Evolutionary conservation across 2,113 vertebrate species (phyloP).

Genomic region (Argyrosomus japonicus): DNA sequence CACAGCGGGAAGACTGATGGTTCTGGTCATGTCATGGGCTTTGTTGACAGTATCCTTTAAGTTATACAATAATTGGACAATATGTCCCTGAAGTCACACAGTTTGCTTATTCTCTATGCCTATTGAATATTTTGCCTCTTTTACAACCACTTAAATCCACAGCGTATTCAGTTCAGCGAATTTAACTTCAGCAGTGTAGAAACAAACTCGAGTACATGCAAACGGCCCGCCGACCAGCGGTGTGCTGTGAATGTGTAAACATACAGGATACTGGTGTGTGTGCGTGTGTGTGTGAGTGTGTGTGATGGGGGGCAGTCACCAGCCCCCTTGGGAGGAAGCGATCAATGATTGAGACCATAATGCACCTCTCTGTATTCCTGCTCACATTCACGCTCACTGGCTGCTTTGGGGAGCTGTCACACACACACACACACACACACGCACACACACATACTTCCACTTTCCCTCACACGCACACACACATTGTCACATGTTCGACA

Average conservation of each 20-base stretch:
- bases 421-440: constrained; percentile 32
- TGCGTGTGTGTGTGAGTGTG: constrained; percentile 45
- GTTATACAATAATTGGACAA: constrained; percentile 15
- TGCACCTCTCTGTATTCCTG: constrained; percentile 85
- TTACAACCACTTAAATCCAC: background rate
- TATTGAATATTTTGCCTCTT: background rate
- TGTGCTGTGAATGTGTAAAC: constrained; percentile 66
- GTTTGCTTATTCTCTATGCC: background rate
- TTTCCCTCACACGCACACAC: constrained; percentile 50
- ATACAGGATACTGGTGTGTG: constrained; percentile 17
- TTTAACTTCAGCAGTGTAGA: constrained; percentile 23
- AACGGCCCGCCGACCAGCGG: constrained; percentile 23
- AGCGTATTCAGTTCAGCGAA: constrained; percentile 17
- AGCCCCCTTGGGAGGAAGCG: constrained; percentile 80
- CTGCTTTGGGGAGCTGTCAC: constrained; percentile 79
- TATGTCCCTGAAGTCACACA: constrained; percentile 5
- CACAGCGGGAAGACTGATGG: background rate
- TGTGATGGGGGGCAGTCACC: constrained; percentile 50
- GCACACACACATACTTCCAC: constrained; percentile 59
- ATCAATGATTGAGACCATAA: constrained; percentile 87
- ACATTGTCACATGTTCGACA: constrained; percentile 77
- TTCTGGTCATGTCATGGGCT: constrained; percentile 1
- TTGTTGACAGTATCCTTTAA: constrained; percentile 14
- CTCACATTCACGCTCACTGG: constrained; percentile 81
- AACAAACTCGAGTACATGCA: constrained; percentile 53